Conservation (phyloP, 2,888 invertebrate species). For the Xestoiulus laeticollis region DNA sequence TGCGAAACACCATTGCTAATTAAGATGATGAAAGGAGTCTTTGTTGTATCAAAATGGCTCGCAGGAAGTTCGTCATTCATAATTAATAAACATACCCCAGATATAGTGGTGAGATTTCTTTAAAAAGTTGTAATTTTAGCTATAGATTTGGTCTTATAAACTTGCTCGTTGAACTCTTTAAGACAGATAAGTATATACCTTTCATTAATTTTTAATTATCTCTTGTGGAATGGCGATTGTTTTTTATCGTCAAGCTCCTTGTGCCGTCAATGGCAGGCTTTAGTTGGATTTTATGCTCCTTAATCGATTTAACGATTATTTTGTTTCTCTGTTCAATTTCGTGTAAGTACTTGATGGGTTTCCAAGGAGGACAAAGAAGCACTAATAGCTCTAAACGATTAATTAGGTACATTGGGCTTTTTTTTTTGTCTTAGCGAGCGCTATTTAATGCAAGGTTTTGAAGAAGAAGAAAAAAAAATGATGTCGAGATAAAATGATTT, state of each 20-base stretch:
- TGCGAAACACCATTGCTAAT: too few relatives aligned
- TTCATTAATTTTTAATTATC: constrained; percentile 22
- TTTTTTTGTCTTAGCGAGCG: background rate
- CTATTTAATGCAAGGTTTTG: background rate
- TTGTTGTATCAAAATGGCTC: too few relatives aligned
- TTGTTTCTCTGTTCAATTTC: constrained; percentile 33
- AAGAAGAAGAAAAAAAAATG: constrained; percentile 22
- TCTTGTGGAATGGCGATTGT: background rate
- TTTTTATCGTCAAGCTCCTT: background rate
- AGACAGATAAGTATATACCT: background rate
- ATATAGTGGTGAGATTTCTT: too few relatives aligned
- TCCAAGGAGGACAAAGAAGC: constrained; percentile 21
- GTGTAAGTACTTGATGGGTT: constrained; percentile 37
- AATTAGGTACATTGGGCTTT: background rate
- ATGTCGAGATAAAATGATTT: constrained; percentile 28
- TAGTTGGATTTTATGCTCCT: constrained; percentile 8
- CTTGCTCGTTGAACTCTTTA: background rate
- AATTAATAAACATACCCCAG: too few relatives aligned
- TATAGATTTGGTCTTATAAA: background rate
- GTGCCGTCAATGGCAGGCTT: background rate
- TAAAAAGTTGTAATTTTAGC: too few relatives aligned
- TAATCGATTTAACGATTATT: constrained; percentile 33
- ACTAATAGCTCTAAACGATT: constrained; percentile 37
- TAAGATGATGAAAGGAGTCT: too few relatives aligned
- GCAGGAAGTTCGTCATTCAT: too few relatives aligned